Evolutionary conservation across 2,888 invertebrate species (phyloP).

Genomic region (Meiosimyza decipiens): DNA sequence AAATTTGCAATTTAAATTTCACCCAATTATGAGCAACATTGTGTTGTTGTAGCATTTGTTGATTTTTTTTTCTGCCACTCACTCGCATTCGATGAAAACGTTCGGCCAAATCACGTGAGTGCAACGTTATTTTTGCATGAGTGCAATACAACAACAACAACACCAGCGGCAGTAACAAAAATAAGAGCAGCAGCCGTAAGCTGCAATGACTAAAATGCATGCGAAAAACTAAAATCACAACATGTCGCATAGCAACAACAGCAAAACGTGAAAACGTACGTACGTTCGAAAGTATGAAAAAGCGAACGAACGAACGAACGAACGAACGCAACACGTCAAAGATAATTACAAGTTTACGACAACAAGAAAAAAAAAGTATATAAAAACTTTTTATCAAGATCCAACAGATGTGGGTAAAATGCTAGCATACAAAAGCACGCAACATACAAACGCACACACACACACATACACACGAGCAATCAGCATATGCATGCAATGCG

Average conservation of each 20-base stretch:
- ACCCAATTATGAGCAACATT: no score
- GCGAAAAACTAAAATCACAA: background rate
- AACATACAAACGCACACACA: background rate
- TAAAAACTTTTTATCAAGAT: background rate
- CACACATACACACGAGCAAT: background rate
- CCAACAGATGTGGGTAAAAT: constrained; percentile 20
- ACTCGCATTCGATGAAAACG: no score
- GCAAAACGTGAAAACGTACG: background rate
- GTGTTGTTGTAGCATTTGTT: no score
- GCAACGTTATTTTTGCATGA: background rate
- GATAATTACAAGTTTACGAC: constrained; percentile 3
- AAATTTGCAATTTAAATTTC: no score
- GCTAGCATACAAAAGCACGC: background rate
- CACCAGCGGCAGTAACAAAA: background rate
- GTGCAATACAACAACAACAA: constrained; percentile 7
- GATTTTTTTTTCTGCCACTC: no score
- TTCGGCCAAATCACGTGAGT: no score
- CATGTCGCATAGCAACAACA: background rate
- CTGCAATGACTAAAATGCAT: constrained; percentile 3
- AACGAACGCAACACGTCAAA: background rate
- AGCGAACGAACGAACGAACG: background rate
- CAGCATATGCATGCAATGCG: background rate
- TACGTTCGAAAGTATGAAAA: background rate
- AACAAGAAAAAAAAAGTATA: background rate
- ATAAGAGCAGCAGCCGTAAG: background rate